Conservation (phyloP, 2,113 vertebrate species). For the Picathartes gymnocephalus region DNA sequence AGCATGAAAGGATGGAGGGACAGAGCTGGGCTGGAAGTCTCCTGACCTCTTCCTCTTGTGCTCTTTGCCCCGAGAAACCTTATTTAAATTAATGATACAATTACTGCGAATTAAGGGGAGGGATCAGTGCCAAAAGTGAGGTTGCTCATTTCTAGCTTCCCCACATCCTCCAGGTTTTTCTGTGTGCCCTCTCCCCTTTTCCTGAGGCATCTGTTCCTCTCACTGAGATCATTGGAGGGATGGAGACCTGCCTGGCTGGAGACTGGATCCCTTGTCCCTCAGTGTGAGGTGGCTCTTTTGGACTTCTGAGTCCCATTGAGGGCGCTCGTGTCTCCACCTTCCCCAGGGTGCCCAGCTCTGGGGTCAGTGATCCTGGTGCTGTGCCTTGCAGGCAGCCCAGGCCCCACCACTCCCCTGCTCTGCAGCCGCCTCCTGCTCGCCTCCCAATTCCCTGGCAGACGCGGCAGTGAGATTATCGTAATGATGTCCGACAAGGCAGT, state of each 20-base stretch:
- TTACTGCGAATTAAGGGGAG: conserved; percentile 35
- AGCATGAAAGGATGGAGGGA: background rate
- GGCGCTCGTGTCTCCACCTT: background rate
- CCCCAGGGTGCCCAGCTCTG: background rate
- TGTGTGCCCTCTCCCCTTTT: background rate
- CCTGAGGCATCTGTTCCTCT: background rate
- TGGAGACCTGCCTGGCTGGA: background rate
- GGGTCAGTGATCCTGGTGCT: background rate
- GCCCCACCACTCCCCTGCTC: background rate
- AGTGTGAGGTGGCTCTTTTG: background rate
- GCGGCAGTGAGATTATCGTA: conserved; percentile 52
- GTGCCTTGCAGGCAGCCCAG: background rate
- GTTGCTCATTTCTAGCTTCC: conserved; percentile 13
- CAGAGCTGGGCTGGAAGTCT: background rate
- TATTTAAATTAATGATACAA: conserved; percentile 39
- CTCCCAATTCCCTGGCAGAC: conserved; percentile 12
- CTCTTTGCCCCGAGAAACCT: background rate
- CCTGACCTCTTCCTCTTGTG: background rate
- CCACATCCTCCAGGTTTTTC: background rate
- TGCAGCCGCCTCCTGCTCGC: background rate
- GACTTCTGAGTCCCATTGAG: background rate
- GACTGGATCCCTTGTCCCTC: background rate
- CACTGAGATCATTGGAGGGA: background rate
- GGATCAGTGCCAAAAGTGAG: conserved; percentile 21
- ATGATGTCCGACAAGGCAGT: conserved; percentile 63